Base-by-base conservation (phyloP, 2,888 invertebrate genomes). In the Folsomia candida region DNA sequence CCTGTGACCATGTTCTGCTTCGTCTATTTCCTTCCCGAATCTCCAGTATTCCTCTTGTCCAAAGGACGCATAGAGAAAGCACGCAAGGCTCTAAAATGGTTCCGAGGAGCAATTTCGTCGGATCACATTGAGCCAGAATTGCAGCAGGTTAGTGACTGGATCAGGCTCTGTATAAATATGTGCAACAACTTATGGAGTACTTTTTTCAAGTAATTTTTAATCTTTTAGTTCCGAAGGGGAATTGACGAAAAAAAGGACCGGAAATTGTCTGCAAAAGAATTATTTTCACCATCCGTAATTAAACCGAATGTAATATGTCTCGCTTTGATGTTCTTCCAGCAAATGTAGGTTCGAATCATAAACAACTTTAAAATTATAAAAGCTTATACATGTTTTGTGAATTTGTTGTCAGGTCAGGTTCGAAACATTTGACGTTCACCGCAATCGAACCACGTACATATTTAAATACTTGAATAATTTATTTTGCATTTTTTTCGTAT, bases 301-400 rank as follows among this genome's bases (percentile, higher is more conserved):
- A 89, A 87, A 81, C 93, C 93, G 0, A 85, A 94, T 67, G 82
- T 90, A 64, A 89, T 91, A 64, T 89, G 89, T 2, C 85, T 92
- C 29, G 88, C 91, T 22, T 87, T 93, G 72, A 91, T 95, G 90
- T 87, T 91, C 81, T 92, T 92, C 84, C 93, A 93, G 81, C 93
- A 93, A 82, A n/a, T n/a, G n/a, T n/a, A n/a, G n/a, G n/a, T n/a
- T n/a, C n/a, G n/a, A n/a, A n/a, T n/a, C n/a, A n/a, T n/a, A n/a
- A n/a, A n/a, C n/a, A n/a, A n/a, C n/a, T n/a, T n/a, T n/a, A n/a
- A n/a, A n/a, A n/a, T n/a, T n/a, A n/a, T n/a, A n/a, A n/a, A n/a
- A n/a, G n/a, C n/a, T n/a, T n/a, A n/a, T n/a, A n/a, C n/a, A n/a
- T n/a, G n/a, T n/a, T n/a, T n/a, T n/a, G n/a, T n/a, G n/a, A n/a